A percentile compares a stretch with the other conserved stretches of the same genome.
phyloP scores from a whole-genome alignment of 2,797 vertebrate species.

The Anguilla pacifica region DNA sequence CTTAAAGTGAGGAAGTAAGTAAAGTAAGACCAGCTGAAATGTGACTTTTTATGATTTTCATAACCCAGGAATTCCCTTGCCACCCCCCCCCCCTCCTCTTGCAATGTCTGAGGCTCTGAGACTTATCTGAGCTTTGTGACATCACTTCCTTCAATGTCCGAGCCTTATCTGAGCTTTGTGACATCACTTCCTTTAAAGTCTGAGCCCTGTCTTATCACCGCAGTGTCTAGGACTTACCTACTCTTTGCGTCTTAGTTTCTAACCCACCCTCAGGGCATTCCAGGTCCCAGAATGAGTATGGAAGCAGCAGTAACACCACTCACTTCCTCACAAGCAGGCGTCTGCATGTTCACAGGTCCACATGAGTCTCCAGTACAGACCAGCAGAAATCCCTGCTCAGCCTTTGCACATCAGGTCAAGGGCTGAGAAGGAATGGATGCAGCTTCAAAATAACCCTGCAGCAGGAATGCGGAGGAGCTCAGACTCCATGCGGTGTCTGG shows the following conservation, averaged over 20 bases:
- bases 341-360: neutral
- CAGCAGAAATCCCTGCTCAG: neutral
- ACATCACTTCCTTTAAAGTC: neutral
- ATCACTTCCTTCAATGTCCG: neutral
- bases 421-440: neutral
- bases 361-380: neutral
- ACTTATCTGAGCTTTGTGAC: slow-evolving; percentile 1
- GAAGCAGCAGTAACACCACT: neutral
- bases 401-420: neutral
- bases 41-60: neutral
- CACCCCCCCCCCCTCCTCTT: neutral
- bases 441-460: neutral
- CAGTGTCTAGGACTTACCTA: neutral
- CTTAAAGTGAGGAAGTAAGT: no score
- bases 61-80: neutral
- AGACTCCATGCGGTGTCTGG: neutral
- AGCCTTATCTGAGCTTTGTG: neutral
- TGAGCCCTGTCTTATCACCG: neutral
- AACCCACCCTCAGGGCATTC: neutral
- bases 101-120: neutral
- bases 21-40: neutral
- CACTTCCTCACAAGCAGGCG: neutral
- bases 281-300: neutral
- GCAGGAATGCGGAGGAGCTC: neutral
- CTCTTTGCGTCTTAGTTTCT: neutral